A percentile compares a stretch with the other conserved stretches of the same genome.
Conservation (phyloP, 1,140 invertebrate genomes). For the Helicorthomorpha holstii region DNA sequence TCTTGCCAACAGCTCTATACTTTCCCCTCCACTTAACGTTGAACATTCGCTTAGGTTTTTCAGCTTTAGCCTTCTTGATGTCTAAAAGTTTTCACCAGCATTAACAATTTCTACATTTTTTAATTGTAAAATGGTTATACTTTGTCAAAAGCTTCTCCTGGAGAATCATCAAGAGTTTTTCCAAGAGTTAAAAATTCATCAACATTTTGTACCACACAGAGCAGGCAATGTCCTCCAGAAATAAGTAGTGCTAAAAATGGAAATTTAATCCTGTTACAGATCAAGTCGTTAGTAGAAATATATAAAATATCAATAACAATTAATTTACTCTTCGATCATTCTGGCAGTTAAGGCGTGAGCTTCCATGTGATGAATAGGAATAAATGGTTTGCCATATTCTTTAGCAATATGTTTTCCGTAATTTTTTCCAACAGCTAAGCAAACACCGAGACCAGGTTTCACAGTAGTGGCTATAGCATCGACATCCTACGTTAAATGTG, state of each 20-base stretch:
- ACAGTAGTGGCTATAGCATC: conserved; percentile 82
- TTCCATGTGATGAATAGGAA: conserved; percentile 97
- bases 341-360: conserved; percentile 84
- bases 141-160: conserved; percentile 84
- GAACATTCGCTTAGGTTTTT: conserved; percentile 56
- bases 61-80: conserved; percentile 67
- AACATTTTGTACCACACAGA: conserved; percentile 55
- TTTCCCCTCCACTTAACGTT: conserved; percentile 56
- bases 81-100: conserved; percentile 27
- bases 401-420: conserved; percentile 65
- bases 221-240: conserved; percentile 79
- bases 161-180: conserved; percentile 59
- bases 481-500: conserved; percentile 34
- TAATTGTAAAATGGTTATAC: conserved; percentile 31
- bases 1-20: conserved; percentile 62
- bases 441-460: conserved; percentile 66
- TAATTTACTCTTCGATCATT: conserved; percentile 39
- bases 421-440: conserved; percentile 58
- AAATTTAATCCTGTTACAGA: conserved; percentile 44
- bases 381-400: conserved; percentile 57
- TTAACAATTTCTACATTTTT: background rate
- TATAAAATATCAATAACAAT: background rate
- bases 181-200: conserved; percentile 65
- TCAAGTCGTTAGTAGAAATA: background rate
- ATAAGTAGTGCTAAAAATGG: conserved; percentile 78